Base-by-base conservation (phyloP, 2,888 invertebrate species). In the Pyrocoelia pectoralis region DNA sequence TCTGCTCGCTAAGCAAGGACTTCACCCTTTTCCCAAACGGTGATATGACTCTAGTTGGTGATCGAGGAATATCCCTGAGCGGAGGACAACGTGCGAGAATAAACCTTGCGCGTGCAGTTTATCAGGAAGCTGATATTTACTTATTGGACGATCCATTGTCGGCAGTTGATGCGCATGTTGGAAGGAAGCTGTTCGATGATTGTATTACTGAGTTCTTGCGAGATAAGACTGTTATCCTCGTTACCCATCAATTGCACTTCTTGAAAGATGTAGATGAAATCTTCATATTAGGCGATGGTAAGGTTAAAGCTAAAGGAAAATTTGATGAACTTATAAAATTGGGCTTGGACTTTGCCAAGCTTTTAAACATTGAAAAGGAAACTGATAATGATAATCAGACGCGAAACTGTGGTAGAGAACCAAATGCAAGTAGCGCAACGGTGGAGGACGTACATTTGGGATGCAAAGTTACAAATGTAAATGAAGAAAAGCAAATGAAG, bases 161-260 rank as follows among this genome's bases (percentile, higher is more conserved):
- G 40, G 90, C 91, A n/a, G 91, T 92, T 0, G 92, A 92, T 73
- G 83, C 89, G 0, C 86, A 88, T 72, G 91, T 92, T 4, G 88
- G 89, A 2, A n/a, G 40, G 8, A 2, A 40, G 13, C 84, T 92
- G 38, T 91, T 91, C 78, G 87, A 90, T 69, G 84, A 86, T 75
- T 91, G 90, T 72, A 86, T 90, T 40, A 80, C 74, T 56, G 81
- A 80, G 73, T 84, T 84, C 71, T 79, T 94, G 58, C 83, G 83
- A 43, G 84, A 85, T n/a, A 90, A 91, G 77, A 89, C 91, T 8
- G 87, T 90, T 0, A 84, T 94, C 49, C 81, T 94, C 57, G 89
- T 93, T 2, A 95, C 94, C 0, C 94, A 95, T 82, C 95, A 95
- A 77, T 80, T 94, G 54, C 94, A 95, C 77, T 93, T 91, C 70